Percentiles rank a stretch among this genome's conserved stretches.
Conservation (phyloP, 1,140 invertebrate species). For the Oryzaephilus surinamensis region DNA sequence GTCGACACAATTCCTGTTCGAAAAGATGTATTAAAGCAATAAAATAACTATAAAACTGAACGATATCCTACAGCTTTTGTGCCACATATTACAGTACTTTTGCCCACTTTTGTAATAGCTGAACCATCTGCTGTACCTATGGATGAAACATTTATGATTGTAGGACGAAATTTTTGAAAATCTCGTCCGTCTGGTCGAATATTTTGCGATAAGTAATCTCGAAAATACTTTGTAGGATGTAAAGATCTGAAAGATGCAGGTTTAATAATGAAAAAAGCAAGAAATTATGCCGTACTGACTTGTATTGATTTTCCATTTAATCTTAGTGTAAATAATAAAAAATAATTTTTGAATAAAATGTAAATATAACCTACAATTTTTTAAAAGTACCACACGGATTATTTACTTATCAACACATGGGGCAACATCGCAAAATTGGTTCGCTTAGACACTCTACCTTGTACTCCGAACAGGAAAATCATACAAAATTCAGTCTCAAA, state of each 20-base stretch:
- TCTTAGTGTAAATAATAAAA: too few species aligned
- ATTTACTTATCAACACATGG: too few species aligned
- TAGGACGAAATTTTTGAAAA: conserved; percentile 49
- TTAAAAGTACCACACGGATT: too few species aligned
- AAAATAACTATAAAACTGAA: conserved; percentile 3
- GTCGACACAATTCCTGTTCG: conserved; percentile 54
- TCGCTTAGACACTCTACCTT: too few species aligned
- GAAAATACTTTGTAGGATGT: conserved; percentile 51
- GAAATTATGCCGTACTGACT: too few species aligned
- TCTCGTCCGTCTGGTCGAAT: conserved; percentile 54
- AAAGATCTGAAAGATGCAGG: conserved; percentile 50
- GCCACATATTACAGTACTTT: conserved; percentile 63
- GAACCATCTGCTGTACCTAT: conserved; percentile 62
- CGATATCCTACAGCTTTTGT: conserved; percentile 56
- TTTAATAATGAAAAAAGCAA: too few species aligned
- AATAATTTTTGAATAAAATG: too few species aligned
- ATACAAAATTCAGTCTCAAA: too few species aligned
- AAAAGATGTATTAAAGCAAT: conserved; percentile 19
- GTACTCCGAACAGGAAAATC: too few species aligned
- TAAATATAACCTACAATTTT: too few species aligned
- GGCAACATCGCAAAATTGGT: too few species aligned
- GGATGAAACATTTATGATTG: conserved; percentile 49
- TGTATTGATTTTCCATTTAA: too few species aligned
- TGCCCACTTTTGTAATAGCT: conserved; percentile 59
- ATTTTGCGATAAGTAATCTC: conserved; percentile 46